phyloP scores from a whole-genome alignment of 2,113 vertebrate species.

The Prionailurus bengalensis region DNA sequence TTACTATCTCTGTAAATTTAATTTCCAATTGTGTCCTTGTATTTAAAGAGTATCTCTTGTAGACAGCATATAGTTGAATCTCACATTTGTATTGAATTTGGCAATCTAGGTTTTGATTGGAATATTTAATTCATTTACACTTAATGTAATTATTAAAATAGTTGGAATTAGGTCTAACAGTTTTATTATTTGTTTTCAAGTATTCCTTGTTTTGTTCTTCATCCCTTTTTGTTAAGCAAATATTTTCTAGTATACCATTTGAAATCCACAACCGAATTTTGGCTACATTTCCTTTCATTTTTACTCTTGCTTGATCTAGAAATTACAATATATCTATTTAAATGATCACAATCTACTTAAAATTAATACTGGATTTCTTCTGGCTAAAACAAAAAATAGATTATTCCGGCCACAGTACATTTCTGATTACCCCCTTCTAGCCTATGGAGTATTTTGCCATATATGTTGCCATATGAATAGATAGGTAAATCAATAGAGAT shows the following conservation, averaged over 20 bases:
- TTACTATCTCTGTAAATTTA: not conserved
- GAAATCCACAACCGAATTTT: not conserved
- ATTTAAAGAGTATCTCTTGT: not conserved
- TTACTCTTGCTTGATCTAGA: not conserved
- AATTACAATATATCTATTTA: not conserved
- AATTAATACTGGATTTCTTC: not conserved
- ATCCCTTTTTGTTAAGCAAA: not conserved
- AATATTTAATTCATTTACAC: not conserved
- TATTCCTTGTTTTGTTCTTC: not conserved
- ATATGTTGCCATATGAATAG: not conserved
- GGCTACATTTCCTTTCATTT: not conserved
- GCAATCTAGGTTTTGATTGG: not conserved
- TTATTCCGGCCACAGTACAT: not conserved
- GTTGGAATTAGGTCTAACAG: not conserved
- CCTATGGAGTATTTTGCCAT: not conserved
- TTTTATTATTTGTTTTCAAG: not conserved
- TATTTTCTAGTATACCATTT: not conserved
- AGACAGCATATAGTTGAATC: not conserved
- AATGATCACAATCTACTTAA: not conserved
- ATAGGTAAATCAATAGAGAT: not conserved
- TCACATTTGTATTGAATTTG: not conserved
- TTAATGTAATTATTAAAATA: not conserved
- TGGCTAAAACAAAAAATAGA: constrained; percentile 7
- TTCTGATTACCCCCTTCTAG: not conserved
- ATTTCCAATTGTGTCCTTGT: not conserved